These are phyloP conservation scores for Panonychus citri DNA, from an alignment of 1,140 invertebrate genomes.

Conservation along the genomic window DNA sequence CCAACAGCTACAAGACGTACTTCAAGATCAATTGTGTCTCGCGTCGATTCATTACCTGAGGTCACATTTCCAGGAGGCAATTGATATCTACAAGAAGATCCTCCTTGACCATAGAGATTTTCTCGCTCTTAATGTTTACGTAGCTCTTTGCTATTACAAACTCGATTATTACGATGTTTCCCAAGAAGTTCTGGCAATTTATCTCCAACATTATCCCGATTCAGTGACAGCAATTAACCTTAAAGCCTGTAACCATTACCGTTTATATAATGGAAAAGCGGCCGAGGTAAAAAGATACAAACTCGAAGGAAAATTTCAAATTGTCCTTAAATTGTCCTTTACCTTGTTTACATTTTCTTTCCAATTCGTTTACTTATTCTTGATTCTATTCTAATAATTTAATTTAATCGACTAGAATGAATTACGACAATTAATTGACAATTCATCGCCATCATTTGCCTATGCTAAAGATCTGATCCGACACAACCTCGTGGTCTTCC, in stretches of 20 bases:
- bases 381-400: too few species aligned
- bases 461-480: constrained; percentile 78
- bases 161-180: constrained; percentile 55
- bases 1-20: constrained; percentile 54
- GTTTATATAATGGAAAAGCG: constrained; percentile 76
- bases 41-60: constrained; percentile 89
- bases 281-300: constrained; percentile 36
- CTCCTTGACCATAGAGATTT: constrained; percentile 78
- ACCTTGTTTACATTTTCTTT: not conserved
- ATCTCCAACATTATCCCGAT: constrained; percentile 72
- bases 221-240: constrained; percentile 85
- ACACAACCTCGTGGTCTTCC: constrained; percentile 85
- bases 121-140: constrained; percentile 84
- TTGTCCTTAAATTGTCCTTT: not conserved
- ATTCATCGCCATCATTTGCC: constrained; percentile 46
- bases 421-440: constrained; percentile 34
- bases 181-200: constrained; percentile 79
- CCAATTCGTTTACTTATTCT: too few species aligned
- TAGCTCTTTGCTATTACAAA: constrained; percentile 93
- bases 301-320: not conserved
- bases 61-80: constrained; percentile 91
- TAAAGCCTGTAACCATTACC: constrained; percentile 67
- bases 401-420: constrained; percentile 21
- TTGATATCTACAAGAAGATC: constrained; percentile 92
- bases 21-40: constrained; percentile 82